These are phyloP conservation scores for Struthio camelus DNA, from an alignment of 2,113 vertebrate species.

Conservation along the genomic window DNA sequence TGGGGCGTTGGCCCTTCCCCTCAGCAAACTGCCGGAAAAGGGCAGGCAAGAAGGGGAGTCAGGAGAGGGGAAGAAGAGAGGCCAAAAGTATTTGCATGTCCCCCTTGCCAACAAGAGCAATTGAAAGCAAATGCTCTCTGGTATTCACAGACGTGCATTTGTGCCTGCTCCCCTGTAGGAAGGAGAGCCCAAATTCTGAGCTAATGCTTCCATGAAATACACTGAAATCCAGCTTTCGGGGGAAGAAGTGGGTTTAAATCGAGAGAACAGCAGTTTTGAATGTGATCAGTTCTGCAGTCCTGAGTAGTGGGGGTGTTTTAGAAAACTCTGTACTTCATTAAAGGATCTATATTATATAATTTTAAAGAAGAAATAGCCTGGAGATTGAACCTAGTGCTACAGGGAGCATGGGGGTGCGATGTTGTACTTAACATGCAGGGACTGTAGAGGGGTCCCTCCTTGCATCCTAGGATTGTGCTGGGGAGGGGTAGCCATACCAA, in stretches of 20 bases:
- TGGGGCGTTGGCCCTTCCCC: not conserved
- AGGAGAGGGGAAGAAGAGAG: not conserved
- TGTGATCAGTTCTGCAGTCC: not conserved
- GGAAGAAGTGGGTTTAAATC: not conserved
- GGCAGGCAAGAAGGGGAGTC: not conserved
- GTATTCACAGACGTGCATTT: not conserved
- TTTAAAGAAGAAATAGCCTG: not conserved
- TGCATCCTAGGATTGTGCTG: not conserved
- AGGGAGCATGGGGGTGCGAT: not conserved
- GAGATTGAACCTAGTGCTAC: not conserved
- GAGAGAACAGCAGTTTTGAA: not conserved
- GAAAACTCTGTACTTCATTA: not conserved
- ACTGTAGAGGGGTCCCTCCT: not conserved
- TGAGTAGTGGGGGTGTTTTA: not conserved
- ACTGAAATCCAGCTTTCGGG: not conserved
- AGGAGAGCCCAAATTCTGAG: not conserved
- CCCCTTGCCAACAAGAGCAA: conserved; percentile 4
- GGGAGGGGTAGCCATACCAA: not conserved
- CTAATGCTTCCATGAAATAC: not conserved
- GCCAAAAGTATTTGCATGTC: not conserved
- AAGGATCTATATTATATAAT: not conserved
- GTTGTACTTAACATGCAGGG: not conserved
- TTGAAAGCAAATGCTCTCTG: conserved; percentile 34
- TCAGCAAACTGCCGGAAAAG: not conserved
- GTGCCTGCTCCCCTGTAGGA: not conserved